These are phyloP conservation scores for Mesoclemmys tuberculata DNA, from an alignment of 2,113 vertebrate genomes.

Conservation along the genomic window DNA sequence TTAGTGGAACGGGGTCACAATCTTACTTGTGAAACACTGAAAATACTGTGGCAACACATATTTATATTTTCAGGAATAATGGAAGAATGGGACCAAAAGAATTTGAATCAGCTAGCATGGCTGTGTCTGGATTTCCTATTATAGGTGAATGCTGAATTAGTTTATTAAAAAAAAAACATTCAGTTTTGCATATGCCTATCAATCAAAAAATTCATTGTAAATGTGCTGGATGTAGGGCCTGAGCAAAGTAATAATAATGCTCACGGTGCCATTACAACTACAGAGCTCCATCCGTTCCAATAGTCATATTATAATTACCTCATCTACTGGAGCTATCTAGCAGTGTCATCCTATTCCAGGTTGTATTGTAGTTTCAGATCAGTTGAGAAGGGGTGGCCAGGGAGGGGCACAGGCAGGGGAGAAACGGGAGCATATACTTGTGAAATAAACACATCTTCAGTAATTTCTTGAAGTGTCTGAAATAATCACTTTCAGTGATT, in stretches of 20 bases:
- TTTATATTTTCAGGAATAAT: neutral
- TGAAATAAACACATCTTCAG: neutral
- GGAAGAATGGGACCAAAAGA: neutral
- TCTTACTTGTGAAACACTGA: neutral
- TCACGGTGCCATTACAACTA: neutral
- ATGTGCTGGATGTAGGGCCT: neutral
- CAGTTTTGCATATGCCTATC: neutral
- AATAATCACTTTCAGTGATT: conserved; percentile 23
- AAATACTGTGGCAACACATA: neutral
- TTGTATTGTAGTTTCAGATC: neutral
- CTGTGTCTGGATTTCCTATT: neutral
- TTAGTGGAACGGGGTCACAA: neutral
- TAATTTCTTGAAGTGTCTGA: conserved; percentile 13
- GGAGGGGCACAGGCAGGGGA: neutral
- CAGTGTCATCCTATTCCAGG: neutral
- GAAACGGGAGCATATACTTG: conserved; percentile 1
- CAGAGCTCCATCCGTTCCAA: neutral
- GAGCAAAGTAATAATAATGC: neutral
- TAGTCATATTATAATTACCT: neutral
- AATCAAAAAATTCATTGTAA: neutral
- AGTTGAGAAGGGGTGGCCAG: neutral
- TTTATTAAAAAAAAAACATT: neutral
- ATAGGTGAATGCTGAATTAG: conserved; percentile 15
- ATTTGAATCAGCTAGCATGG: neutral
- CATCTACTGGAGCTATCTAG: neutral